Evolutionary conservation across 2,797 vertebrate genomes (phyloP), one percentile per base, ranked within the genome.

Genomic region (Gadopsis marmoratus): DNA sequence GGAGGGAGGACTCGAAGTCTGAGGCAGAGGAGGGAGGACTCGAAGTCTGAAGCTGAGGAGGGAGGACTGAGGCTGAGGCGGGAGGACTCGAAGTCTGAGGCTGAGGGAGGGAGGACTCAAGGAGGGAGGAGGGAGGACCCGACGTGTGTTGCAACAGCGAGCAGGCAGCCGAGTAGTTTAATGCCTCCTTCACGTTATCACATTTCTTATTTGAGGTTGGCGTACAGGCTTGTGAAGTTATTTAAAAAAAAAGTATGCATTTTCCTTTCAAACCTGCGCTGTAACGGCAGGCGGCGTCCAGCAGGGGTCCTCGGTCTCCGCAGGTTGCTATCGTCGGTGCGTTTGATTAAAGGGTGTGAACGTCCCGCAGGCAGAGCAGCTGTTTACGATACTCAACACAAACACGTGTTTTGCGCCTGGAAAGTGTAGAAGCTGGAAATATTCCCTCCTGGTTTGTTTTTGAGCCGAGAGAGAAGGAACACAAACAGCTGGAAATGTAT

Each of bases 301-400:
- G 83, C 85, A 92, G 91, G 75, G 66, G 92, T 71, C 91, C 58
- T 67, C 64, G 23, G 35, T 58, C 10, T 6, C 21, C 68, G 19
- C 70, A 37, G 0, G 21, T 10, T 58, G 31, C 35, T 2, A 2
- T 17, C 14, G 7, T 17, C 16, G 2, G 35, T 37, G 23, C 90
- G 84, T 91, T 92, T 90, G 86, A 80, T 63, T 51, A 86, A 33
- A 66, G 79, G 91, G 90, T 70, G 90, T 87, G 83, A 64, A 61
- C 71, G 5, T 62, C 76, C 51, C 55, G 45, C 17, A 35, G 55
- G 13, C 56, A 63, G 26, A 58, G 50, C 23, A 43, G 66, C 50
- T 72, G 37, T 8, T 56, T 60, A 63, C 59, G 31, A 6, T 11
- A 13, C 63, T 56, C 70, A 33, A 4, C 23, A 16, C 47, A 76